Conservation (phyloP, 2,888 invertebrate species). For the Nephrocerus scutellatus region DNA sequence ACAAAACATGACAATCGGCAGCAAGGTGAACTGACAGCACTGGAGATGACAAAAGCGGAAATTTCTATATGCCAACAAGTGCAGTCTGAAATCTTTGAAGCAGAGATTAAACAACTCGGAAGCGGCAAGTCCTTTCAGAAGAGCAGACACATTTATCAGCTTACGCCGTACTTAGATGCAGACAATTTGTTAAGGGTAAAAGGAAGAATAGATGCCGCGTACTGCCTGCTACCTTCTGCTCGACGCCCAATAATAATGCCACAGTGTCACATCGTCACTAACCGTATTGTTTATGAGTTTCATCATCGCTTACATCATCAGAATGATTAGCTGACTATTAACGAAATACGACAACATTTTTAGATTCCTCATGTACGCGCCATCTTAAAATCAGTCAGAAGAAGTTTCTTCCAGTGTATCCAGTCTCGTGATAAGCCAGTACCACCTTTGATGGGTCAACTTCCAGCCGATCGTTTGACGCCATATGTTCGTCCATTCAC, state of each 20-base stretch:
- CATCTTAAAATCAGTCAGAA: conserved; percentile 3
- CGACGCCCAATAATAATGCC: conserved; percentile 7
- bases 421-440: background rate
- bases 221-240: conserved; percentile 4
- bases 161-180: conserved; percentile 13
- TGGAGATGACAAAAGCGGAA: conserved; percentile 1
- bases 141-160: conserved; percentile 2
- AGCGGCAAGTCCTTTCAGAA: too few species aligned
- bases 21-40: background rate
- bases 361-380: conserved; percentile 4
- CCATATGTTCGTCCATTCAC: conserved; percentile 15
- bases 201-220: conserved; percentile 6
- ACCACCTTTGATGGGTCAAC: background rate
- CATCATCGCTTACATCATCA: conserved; percentile 7
- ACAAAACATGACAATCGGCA: background rate
- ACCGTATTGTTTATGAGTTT: background rate
- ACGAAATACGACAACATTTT: conserved; percentile 11
- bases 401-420: background rate
- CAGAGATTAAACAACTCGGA: conserved; percentile 10
- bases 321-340: conserved; percentile 8
- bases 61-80: background rate
- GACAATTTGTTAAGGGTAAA: background rate
- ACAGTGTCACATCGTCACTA: background rate
- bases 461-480: conserved; percentile 2
- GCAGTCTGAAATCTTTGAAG: conserved; percentile 2